phyloP scores from a whole-genome alignment of 2,113 vertebrate genomes.

The Nerophis ophidion region DNA sequence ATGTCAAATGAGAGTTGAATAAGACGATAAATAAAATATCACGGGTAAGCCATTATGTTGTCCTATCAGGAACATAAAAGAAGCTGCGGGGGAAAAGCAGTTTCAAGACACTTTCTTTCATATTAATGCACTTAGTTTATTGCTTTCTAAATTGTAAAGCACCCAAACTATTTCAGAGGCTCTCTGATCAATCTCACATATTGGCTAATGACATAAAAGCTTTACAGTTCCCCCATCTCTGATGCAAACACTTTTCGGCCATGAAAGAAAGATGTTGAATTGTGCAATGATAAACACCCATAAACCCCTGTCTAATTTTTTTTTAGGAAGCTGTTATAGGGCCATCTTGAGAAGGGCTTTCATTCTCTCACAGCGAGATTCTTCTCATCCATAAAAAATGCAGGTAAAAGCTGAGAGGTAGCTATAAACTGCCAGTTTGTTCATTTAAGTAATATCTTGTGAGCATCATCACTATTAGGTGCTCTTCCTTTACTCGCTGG shows the following conservation, averaged over 20 bases:
- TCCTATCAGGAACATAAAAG: slow-evolving; percentile 26
- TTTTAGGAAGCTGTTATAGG: slow-evolving; percentile 60
- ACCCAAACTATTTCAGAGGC: slow-evolving; percentile 31
- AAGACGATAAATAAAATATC: slow-evolving; percentile 24
- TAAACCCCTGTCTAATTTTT: slow-evolving; percentile 62
- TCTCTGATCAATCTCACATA: slow-evolving; percentile 51
- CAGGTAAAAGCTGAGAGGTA: slow-evolving; percentile 54
- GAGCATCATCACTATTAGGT: slow-evolving; percentile 57
- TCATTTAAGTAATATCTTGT: slow-evolving; percentile 68
- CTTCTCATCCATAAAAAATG: slow-evolving; percentile 71
- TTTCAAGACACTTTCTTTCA: slow-evolving; percentile 41
- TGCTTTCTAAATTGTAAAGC: slow-evolving; percentile 54
- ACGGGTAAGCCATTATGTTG: slow-evolving; percentile 9
- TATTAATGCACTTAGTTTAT: slow-evolving; percentile 45
- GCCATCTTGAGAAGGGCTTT: slow-evolving; percentile 55
- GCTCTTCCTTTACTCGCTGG: slow-evolving; percentile 57
- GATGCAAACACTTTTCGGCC: slow-evolving; percentile 40
- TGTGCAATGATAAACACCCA: slow-evolving; percentile 59
- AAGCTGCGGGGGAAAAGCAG: slow-evolving; percentile 23
- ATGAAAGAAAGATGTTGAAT: slow-evolving; percentile 61
- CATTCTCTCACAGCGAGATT: slow-evolving; percentile 58
- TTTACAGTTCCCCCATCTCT: slow-evolving; percentile 38
- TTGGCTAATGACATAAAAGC: slow-evolving; percentile 65
- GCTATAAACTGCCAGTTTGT: slow-evolving; percentile 67
- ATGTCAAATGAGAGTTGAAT: slow-evolving; percentile 3